A percentile compares a stretch with the other conserved stretches of the same genome.
These are phyloP conservation scores for Apoda limacodes DNA, from an alignment of 2,888 invertebrate species.

Conservation along the genomic window DNA sequence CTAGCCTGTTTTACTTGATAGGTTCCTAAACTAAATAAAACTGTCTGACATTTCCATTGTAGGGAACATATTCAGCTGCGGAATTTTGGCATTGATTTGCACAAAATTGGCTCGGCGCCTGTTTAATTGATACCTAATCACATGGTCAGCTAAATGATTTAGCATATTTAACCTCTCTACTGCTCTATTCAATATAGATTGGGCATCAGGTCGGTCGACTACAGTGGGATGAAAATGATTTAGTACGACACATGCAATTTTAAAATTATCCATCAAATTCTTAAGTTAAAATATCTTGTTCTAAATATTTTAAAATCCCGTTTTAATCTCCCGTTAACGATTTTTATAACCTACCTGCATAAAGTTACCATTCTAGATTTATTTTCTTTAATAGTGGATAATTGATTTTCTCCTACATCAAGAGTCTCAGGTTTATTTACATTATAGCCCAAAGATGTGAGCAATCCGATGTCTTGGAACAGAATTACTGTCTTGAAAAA, in stretches of 20 bases:
- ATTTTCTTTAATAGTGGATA: slow-evolving; percentile 15
- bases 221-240: slow-evolving; percentile 11
- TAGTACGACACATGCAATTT: slow-evolving; percentile 10
- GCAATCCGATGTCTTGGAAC: slow-evolving; percentile 8
- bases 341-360: slow-evolving; percentile 9
- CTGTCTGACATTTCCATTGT: slow-evolving; percentile 5
- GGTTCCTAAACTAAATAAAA: slow-evolving; percentile 5
- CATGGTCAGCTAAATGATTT: slow-evolving; percentile 5
- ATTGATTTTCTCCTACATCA: slow-evolving; percentile 10
- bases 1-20: slow-evolving; percentile 7
- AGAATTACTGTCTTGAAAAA: slow-evolving; percentile 1
- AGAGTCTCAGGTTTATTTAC: slow-evolving; percentile 1
- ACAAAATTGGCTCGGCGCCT: slow-evolving; percentile 5
- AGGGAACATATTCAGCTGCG: slow-evolving; percentile 7
- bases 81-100: slow-evolving; percentile 4
- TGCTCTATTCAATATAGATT: slow-evolving; percentile 4
- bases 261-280: slow-evolving; percentile 11
- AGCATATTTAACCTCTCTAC: slow-evolving; percentile 2
- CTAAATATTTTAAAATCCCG: slow-evolving; percentile 15
- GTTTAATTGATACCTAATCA: slow-evolving; percentile 5
- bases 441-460: slow-evolving; percentile 5
- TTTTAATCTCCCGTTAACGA: no score
- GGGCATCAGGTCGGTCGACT: slow-evolving; percentile 8
- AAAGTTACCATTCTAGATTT: slow-evolving; percentile 12
- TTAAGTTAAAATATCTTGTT: slow-evolving; percentile 11